phyloP scores from a whole-genome alignment of 2,797 vertebrate genomes.

The Falco novaeseelandiae region DNA sequence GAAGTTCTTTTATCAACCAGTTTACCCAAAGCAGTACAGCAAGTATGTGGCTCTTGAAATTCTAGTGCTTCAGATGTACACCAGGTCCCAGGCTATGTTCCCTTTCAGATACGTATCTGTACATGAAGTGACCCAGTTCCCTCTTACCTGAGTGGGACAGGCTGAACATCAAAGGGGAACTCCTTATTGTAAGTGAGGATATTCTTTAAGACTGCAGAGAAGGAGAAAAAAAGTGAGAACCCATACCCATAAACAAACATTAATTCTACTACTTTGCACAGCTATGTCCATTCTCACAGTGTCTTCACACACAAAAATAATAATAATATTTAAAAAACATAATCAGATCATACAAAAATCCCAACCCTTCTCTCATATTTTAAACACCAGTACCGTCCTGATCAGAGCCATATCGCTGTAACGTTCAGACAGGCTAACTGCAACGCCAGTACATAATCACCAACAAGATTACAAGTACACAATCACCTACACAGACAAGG shows the following conservation, averaged over 20 bases:
- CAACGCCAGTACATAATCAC: neutral
- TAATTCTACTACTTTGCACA: neutral
- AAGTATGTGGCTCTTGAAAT: neutral
- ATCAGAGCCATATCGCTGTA: neutral
- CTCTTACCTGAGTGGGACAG: conserved; percentile 92
- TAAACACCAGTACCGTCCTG: neutral
- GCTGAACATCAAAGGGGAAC: conserved; percentile 97
- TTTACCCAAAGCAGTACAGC: neutral
- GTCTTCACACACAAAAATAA: neutral
- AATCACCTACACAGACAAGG: neutral
- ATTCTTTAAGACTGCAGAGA: conserved; percentile 90
- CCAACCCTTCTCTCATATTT: neutral
- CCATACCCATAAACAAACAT: neutral
- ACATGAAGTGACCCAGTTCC: neutral
- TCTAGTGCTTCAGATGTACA: neutral
- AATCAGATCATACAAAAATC: neutral
- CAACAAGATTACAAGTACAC: neutral
- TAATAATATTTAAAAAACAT: neutral
- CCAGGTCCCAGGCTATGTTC: neutral
- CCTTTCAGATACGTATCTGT: neutral
- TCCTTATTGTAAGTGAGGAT: conserved; percentile 96
- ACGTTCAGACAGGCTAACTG: neutral
- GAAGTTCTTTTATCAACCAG: neutral
- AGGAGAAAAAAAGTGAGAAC: neutral
- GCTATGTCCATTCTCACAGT: neutral